Evolutionary conservation across 2,888 invertebrate genomes (phyloP).

Genomic region (Lucinisca nassula): DNA sequence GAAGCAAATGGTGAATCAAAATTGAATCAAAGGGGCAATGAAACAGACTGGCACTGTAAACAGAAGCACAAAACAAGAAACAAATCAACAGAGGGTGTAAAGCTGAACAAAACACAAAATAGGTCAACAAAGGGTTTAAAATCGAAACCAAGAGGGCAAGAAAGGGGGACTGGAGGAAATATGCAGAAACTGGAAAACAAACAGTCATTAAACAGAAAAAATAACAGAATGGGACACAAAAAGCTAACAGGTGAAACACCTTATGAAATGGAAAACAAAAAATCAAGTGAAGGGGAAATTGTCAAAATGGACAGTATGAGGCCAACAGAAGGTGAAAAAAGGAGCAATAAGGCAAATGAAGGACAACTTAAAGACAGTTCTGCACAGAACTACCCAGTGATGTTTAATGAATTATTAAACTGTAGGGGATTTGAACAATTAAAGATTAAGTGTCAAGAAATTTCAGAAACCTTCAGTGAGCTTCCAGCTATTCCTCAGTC

Average conservation of each 20-base stretch:
- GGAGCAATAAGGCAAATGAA: background rate
- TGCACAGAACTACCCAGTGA: background rate
- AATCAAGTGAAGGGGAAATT: background rate
- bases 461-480: background rate
- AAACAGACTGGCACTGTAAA: background rate
- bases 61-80: background rate
- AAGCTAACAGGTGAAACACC: background rate
- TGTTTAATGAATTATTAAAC: background rate
- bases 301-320: background rate
- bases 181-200: background rate
- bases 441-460: background rate
- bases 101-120: background rate
- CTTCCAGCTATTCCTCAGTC: constrained; percentile 12
- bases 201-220: background rate
- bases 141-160: background rate
- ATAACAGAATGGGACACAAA: too few species aligned
- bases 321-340: background rate
- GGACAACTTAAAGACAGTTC: background rate
- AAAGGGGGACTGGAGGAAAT: background rate
- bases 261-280: background rate
- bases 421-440: constrained; percentile 29
- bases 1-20: background rate
- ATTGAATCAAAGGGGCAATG: background rate
- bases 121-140: too few species aligned
- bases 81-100: background rate